A percentile compares a stretch with the other conserved stretches of the same genome.
These are phyloP conservation scores for Epizoanthus ramosus DNA, from an alignment of 92 coral and sea anemone species.

Conservation along the genomic window DNA sequence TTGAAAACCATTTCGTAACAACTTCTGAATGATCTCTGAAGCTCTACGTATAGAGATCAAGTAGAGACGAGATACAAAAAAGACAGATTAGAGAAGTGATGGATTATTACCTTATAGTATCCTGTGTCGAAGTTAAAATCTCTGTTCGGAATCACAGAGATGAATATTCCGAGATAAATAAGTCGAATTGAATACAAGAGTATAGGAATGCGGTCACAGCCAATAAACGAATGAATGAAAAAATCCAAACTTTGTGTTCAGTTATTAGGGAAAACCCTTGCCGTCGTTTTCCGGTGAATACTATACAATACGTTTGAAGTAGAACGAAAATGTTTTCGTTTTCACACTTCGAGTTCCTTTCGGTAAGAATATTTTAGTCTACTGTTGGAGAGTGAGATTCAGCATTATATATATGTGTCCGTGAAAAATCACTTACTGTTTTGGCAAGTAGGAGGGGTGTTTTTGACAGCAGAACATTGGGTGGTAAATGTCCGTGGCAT, in stretches of 20 bases:
- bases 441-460: constrained; percentile 84
- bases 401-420: constrained; percentile 49
- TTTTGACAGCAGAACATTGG: constrained; percentile 89
- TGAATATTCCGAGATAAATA: constrained; percentile 26
- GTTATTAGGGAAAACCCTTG: constrained; percentile 26
- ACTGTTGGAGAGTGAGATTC: constrained; percentile 35
- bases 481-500: constrained; percentile 82
- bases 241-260: constrained; percentile 24
- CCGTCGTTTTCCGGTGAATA: constrained; percentile 38
- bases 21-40: constrained; percentile 3
- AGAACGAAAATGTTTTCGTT: constrained; percentile 19
- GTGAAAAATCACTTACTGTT: constrained; percentile 60
- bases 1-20: constrained; percentile 33
- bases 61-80: not conserved
- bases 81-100: not conserved
- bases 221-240: constrained; percentile 5
- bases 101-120: constrained; percentile 10
- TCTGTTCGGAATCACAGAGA: not conserved
- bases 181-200: not conserved
- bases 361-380: constrained; percentile 37
- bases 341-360: constrained; percentile 16
- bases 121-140: constrained; percentile 27
- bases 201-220: constrained; percentile 39
- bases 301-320: constrained; percentile 25
- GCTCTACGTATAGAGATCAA: not conserved